These are phyloP conservation scores for Heteromyza rotundicornis DNA, from an alignment of 2,888 invertebrate genomes.

Conservation along the genomic window DNA sequence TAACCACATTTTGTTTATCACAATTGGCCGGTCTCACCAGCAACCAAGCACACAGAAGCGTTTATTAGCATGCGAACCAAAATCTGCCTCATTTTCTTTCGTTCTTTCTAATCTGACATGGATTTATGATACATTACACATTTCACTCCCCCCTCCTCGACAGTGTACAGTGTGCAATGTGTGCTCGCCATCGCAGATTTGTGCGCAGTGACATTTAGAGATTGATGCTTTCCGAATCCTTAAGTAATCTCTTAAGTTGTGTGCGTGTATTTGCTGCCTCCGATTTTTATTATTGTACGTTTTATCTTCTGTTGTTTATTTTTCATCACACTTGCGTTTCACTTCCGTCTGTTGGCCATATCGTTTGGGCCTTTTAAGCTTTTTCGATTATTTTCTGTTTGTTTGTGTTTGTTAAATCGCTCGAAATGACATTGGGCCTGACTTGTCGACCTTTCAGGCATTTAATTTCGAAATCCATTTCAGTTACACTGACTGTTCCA, in stretches of 20 bases:
- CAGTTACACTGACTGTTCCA: neutral
- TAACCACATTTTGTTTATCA: neutral
- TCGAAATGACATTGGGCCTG: constrained; percentile 38
- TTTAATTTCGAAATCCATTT: neutral
- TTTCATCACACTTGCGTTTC: neutral
- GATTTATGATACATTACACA: constrained; percentile 10
- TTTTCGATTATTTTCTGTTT: too few species aligned
- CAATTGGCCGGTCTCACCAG: neutral
- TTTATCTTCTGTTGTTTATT: constrained; percentile 2
- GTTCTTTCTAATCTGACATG: constrained; percentile 12
- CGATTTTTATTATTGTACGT: constrained; percentile 8
- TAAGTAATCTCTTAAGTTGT: constrained; percentile 47
- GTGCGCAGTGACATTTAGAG: constrained; percentile 46
- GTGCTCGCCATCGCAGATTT: neutral
- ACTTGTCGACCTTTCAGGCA: constrained; percentile 25
- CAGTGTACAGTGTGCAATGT: neutral
- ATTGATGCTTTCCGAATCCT: constrained; percentile 49
- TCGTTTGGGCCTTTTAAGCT: neutral
- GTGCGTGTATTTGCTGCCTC: constrained; percentile 19
- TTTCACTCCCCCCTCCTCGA: neutral
- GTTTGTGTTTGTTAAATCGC: constrained; percentile 45
- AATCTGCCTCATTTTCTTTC: neutral
- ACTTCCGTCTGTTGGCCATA: neutral
- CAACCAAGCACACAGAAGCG: neutral
- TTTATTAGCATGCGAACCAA: neutral